A percentile compares a stretch with the other conserved stretches of the same genome.
These are phyloP conservation scores for Aeoliscus strigatus DNA, from an alignment of 2,797 vertebrate genomes.

Conservation along the genomic window DNA sequence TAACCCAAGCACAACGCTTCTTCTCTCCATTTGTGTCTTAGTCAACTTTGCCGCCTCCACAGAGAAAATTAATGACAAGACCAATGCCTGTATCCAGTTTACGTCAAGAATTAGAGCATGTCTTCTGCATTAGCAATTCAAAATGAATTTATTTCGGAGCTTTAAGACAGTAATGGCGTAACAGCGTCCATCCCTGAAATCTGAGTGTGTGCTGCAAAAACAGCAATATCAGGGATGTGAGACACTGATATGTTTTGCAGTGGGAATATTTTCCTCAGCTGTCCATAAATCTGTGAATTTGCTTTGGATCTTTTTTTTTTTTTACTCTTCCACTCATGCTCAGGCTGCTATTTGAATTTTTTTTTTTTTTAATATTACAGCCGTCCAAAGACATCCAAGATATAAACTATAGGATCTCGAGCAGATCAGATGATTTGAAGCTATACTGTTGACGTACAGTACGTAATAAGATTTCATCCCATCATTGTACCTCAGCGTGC, in stretches of 20 bases:
- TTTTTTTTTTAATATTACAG: too few species aligned
- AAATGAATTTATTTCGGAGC: constrained; percentile 26
- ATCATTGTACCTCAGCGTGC: constrained; percentile 6
- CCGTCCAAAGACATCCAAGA: constrained; percentile 22
- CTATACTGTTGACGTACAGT: neutral
- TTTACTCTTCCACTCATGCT: constrained; percentile 22
- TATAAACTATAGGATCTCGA: constrained; percentile 5
- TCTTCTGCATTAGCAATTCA: constrained; percentile 21
- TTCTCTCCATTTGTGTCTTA: constrained; percentile 1
- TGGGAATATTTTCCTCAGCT: constrained; percentile 31
- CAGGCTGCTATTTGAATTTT: constrained; percentile 41
- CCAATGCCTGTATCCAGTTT: too few species aligned
- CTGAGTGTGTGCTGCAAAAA: constrained; percentile 28
- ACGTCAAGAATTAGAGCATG: constrained; percentile 1
- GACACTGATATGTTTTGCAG: constrained; percentile 26
- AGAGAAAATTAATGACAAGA: neutral
- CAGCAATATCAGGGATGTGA: constrained; percentile 20
- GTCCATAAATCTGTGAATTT: constrained; percentile 20
- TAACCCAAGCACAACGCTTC: constrained; percentile 16
- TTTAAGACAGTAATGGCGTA: constrained; percentile 13
- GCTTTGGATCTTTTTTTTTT: constrained; percentile 5
- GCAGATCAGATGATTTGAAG: constrained; percentile 14
- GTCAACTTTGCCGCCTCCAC: neutral
- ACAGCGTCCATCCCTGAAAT: constrained; percentile 14
- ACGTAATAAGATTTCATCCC: neutral